Base-by-base conservation (phyloP, 2,113 vertebrate species). In the Apodemus speciosus region DNA sequence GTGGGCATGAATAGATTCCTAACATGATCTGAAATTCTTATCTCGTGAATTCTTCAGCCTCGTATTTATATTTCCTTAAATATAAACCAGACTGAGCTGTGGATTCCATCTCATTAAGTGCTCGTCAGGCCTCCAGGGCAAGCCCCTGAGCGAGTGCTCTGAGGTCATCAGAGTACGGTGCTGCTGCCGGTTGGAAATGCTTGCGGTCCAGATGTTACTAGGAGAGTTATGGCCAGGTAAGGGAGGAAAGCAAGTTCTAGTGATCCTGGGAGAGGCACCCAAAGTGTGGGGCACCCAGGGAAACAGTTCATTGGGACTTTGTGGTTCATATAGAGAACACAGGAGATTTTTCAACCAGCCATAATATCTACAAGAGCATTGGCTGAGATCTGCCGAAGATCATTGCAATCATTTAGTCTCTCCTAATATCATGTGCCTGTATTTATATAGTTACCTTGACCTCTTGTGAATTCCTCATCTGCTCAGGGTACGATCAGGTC, bases 61-160 rank as follows among this genome's bases (percentile, higher is more conserved):
- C 92, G 0, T 94, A 60, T 75, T 96, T 93, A 15, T 93, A 51
- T 83, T 95, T 95, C 77, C 72, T 85, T 88, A 90, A 53, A 62
- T 51, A 60, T 90, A 92, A 66, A 68, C 46, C 81, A 8, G 43
- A 91, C 80, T 88, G 76, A 91, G 46, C 15, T 80, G 40, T 83
- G 84, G 53, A 90, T 94, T 94, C 49, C 9, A 0, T 90, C 92
- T 89, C 86, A 69, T 49, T 86, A 76, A 80, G 68, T 84, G 15
- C 75, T 94, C 6, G 25, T 35, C 83, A 75, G 71, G 27, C 64
- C 75, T 38, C 27, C 46, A 38, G 73, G 60, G 30, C 69, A 71
- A 58, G 46, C 30, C 69, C 76, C 25, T 38, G 7, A 62, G 15
- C 75, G 68, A 51, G 30, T 93, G 32, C 72, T 56, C 20, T 69